Percentiles rank a stretch among this genome's conserved stretches.
Conservation (phyloP, 2,113 vertebrate genomes). For the Acanthisitta chloris region DNA sequence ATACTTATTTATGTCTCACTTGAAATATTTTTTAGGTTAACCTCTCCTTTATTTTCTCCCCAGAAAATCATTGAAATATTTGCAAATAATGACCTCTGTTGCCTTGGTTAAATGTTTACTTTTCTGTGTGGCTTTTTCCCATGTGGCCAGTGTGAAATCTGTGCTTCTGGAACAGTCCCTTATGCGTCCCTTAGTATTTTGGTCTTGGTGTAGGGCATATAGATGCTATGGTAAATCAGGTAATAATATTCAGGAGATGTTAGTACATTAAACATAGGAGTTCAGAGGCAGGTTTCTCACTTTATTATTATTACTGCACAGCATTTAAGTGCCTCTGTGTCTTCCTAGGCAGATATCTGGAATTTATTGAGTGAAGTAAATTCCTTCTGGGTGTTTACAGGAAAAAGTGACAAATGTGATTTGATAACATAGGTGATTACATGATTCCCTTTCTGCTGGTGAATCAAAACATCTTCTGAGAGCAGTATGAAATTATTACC, state of each 20-base stretch:
- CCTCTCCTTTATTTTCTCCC: not conserved
- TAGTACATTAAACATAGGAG: not conserved
- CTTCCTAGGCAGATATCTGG: not conserved
- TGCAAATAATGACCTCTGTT: not conserved
- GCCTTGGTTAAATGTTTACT: not conserved
- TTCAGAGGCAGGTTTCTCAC: conserved; percentile 3
- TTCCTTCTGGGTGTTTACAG: conserved; percentile 26
- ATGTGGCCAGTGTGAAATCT: not conserved
- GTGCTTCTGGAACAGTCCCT: not conserved
- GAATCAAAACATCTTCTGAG: conserved; percentile 11
- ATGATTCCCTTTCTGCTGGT: not conserved
- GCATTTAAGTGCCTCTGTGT: not conserved
- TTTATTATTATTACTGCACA: not conserved
- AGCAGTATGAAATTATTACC: not conserved
- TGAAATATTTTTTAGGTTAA: not conserved
- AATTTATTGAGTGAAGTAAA: conserved; percentile 37
- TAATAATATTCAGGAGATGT: conserved; percentile 1
- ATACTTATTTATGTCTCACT: not conserved
- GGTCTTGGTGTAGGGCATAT: not conserved
- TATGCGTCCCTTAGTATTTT: not conserved
- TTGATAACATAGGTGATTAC: not conserved
- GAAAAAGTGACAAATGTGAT: conserved; percentile 21
- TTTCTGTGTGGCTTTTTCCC: not conserved
- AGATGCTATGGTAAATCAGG: not conserved
- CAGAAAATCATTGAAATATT: not conserved